These are phyloP conservation scores for Auanema sp. DNA, from an alignment of 2,888 invertebrate genomes.

Conservation along the genomic window DNA sequence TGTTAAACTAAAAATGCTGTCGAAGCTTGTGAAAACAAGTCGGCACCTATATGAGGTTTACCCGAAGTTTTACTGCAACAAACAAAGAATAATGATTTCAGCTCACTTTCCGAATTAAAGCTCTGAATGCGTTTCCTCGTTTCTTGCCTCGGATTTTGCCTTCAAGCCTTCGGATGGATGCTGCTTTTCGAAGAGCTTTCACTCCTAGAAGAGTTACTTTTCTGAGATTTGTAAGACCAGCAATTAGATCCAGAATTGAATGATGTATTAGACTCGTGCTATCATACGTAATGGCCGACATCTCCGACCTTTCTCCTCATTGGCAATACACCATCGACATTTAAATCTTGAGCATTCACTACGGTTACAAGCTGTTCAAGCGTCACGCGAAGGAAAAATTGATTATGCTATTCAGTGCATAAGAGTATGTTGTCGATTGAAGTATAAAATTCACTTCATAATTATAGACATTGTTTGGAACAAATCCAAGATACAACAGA, in stretches of 20 bases:
- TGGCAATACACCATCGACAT: slow-evolving; percentile 15
- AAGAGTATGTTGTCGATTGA: slow-evolving; percentile 3
- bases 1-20: too few relatives aligned
- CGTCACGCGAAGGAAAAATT: slow-evolving; percentile 1
- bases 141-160: slow-evolving; percentile 13
- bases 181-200: slow-evolving; percentile 11
- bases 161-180: slow-evolving; percentile 15
- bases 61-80: too few relatives aligned
- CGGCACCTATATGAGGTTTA: too few relatives aligned
- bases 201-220: slow-evolving; percentile 7
- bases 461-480: slow-evolving; percentile 40
- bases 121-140: neutral
- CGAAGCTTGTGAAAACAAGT: too few relatives aligned
- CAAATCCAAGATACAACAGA: slow-evolving; percentile 53
- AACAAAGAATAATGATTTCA: neutral
- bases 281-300: slow-evolving; percentile 26
- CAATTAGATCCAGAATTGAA: neutral
- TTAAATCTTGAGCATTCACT: slow-evolving; percentile 17
- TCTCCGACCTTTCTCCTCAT: slow-evolving; percentile 39
- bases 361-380: neutral
- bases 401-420: neutral
- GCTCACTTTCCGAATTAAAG: neutral
- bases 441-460: neutral
- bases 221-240: slow-evolving; percentile 4
- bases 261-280: slow-evolving; percentile 24